Conservation (phyloP, 2,113 vertebrate genomes). For the Phyllostomus discolor region DNA sequence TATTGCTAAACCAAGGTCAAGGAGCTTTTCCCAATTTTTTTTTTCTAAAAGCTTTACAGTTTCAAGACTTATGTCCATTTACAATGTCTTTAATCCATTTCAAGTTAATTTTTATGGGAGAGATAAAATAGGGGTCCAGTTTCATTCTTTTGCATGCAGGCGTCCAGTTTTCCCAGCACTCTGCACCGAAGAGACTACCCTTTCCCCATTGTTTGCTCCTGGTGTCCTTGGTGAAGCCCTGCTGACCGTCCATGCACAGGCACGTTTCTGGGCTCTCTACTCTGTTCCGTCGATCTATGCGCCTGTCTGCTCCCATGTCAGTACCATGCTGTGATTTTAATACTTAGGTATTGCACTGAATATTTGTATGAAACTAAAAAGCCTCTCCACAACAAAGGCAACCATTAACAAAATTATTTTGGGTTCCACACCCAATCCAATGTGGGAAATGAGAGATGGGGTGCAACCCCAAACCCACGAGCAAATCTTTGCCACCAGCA, state of each 20-base stretch:
- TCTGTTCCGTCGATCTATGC: background rate
- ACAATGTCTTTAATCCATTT: background rate
- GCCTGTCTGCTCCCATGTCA: background rate
- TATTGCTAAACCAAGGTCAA: background rate
- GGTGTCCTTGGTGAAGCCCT: background rate
- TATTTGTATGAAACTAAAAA: background rate
- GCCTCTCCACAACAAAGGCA: background rate
- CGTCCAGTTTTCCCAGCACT: background rate
- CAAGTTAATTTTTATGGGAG: background rate
- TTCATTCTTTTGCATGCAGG: background rate
- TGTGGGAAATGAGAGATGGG: background rate
- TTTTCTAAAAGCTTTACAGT: background rate
- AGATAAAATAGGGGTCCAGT: background rate
- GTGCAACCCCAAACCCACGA: background rate
- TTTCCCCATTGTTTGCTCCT: background rate
- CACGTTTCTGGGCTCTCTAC: background rate
- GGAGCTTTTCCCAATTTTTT: background rate
- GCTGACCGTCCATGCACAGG: background rate
- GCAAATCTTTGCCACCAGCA: background rate
- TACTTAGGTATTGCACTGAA: background rate
- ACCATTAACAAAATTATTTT: background rate
- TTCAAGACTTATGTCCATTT: background rate
- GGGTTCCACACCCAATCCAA: background rate
- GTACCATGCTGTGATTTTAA: background rate
- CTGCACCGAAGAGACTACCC: background rate